These are phyloP conservation scores for Odobenus rosmarus DNA, from an alignment of 2,113 vertebrate genomes.

Conservation along the genomic window DNA sequence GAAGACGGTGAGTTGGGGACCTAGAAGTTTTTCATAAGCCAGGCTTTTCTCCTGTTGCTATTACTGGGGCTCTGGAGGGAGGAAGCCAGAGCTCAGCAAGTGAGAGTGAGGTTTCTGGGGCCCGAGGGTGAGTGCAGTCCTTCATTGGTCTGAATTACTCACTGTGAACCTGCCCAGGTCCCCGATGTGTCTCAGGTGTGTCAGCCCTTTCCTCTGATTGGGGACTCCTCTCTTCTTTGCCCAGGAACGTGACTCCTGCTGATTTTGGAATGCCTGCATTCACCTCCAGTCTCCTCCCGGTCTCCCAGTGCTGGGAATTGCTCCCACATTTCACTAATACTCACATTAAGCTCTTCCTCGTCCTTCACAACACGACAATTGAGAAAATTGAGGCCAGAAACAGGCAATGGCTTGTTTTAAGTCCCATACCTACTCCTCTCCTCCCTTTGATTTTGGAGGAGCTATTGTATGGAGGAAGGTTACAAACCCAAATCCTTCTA, in stretches of 20 bases:
- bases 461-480: background rate
- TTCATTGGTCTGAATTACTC: background rate
- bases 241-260: background rate
- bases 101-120: background rate
- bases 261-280: background rate
- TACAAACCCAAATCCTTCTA: background rate
- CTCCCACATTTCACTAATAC: background rate
- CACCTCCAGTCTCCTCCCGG: background rate
- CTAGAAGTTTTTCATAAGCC: background rate
- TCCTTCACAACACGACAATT: background rate
- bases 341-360: background rate
- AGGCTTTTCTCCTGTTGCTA: background rate
- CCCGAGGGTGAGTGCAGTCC: background rate
- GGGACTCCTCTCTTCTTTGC: background rate
- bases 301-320: background rate
- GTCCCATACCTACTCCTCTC: background rate
- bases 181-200: background rate
- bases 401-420: background rate
- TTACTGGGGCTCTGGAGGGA: background rate
- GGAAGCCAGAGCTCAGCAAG: background rate
- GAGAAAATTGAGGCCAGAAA: conserved; percentile 11
- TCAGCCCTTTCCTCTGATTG: background rate
- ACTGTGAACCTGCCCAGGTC: rapidly evolving
- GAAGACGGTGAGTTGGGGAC: background rate
- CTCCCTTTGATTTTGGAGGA: background rate